phyloP scores from a whole-genome alignment of 2,113 vertebrate species.

The Rhinolophus ferrumequinum region DNA sequence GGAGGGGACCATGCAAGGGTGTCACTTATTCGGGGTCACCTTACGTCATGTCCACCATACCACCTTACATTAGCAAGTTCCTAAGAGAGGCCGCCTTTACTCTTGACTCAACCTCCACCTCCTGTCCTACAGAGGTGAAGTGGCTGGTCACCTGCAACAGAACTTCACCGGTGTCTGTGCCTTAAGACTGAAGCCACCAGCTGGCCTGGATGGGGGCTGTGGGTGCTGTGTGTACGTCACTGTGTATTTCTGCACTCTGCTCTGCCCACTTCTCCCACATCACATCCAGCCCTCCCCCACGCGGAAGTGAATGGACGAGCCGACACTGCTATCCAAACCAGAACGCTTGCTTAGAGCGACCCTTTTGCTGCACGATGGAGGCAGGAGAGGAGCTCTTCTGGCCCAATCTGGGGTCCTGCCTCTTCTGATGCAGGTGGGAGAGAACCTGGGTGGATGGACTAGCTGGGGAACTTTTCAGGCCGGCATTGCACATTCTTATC shows the following conservation, averaged over 20 bases:
- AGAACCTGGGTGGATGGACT: not conserved
- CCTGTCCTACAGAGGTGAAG: not conserved
- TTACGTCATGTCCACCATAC: not conserved
- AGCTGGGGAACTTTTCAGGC: not conserved
- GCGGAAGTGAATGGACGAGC: accelerated
- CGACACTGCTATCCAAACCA: not conserved
- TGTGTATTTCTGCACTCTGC: not conserved
- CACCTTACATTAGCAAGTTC: not conserved
- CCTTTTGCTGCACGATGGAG: not conserved
- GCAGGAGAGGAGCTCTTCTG: not conserved
- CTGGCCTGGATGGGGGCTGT: not conserved
- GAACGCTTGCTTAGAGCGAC: not conserved
- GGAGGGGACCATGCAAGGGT: not conserved
- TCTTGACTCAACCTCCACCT: not conserved
- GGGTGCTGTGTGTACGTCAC: not conserved
- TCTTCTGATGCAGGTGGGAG: not conserved
- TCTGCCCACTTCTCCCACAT: not conserved
- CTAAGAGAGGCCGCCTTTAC: not conserved
- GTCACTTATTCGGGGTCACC: not conserved
- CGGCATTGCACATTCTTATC: not conserved
- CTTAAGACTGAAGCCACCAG: not conserved
- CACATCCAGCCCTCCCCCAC: not conserved
- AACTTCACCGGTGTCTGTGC: not conserved
- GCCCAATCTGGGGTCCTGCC: not conserved
- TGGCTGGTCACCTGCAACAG: not conserved